Evolutionary conservation across 2,797 vertebrate genomes (phyloP).

Genomic region (Eospalax fontanierii): DNA sequence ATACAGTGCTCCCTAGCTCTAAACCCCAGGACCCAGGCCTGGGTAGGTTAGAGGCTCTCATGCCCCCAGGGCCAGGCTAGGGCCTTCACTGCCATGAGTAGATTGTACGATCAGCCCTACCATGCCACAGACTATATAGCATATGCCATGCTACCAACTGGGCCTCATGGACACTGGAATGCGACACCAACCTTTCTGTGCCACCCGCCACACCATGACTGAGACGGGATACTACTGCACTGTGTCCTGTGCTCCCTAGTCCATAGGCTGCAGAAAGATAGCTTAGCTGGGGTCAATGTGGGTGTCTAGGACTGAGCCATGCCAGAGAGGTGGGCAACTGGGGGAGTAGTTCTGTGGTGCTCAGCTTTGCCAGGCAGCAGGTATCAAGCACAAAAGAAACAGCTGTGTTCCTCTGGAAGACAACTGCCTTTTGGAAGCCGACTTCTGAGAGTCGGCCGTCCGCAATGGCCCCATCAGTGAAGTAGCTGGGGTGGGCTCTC

Average conservation of each 20-base stretch:
- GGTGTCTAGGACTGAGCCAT: background rate
- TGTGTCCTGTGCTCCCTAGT: background rate
- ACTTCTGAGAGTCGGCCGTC: slow-evolving; percentile 74
- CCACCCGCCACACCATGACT: background rate
- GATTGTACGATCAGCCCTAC: background rate
- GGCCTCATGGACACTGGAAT: background rate
- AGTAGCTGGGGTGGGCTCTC: slow-evolving; percentile 52
- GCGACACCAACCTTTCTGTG: background rate
- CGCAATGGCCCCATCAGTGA: background rate
- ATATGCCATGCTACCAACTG: background rate
- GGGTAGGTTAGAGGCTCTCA: background rate
- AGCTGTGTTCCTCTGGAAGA: background rate
- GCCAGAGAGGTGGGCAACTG: background rate
- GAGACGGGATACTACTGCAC: background rate
- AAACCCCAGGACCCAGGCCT: background rate
- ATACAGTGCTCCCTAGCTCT: slow-evolving; percentile 73
- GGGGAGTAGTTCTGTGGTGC: background rate
- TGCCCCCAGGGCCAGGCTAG: background rate
- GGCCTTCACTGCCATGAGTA: background rate
- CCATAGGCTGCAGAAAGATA: background rate
- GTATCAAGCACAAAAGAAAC: background rate
- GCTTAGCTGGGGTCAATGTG: background rate
- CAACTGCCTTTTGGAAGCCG: slow-evolving; percentile 64
- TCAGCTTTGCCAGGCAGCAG: background rate
- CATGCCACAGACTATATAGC: background rate